These are phyloP conservation scores for Ectemnius lituratus DNA, from an alignment of 2,888 invertebrate genomes.

Conservation along the genomic window DNA sequence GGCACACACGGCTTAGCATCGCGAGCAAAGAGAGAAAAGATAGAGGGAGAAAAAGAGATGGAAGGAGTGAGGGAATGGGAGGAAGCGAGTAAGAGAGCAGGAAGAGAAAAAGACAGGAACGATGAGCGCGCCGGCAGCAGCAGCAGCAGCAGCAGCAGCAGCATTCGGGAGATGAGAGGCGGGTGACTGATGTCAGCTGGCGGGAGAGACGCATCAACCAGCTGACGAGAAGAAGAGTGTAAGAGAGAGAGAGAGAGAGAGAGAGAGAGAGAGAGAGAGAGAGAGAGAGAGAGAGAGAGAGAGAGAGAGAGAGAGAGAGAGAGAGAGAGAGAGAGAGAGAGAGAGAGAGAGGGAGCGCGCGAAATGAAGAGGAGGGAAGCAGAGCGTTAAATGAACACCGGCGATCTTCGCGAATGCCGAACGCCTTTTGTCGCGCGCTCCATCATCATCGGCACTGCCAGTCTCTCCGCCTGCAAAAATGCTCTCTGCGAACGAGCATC, in stretches of 20 bases:
- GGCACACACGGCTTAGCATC: neutral
- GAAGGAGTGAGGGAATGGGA: neutral
- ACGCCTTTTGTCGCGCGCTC: constrained; percentile 6
- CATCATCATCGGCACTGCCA: neutral
- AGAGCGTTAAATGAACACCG: constrained; percentile 5
- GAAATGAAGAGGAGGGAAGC: neutral
- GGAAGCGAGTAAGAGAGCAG: neutral
- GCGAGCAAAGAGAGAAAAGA: constrained; percentile 1
- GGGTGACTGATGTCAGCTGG: constrained; percentile 10
- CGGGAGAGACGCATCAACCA: neutral
- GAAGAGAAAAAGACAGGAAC: constrained; percentile 10
- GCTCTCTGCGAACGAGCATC: neutral
- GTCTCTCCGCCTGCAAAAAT: neutral
- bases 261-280: neutral
- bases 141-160: constrained; percentile 15
- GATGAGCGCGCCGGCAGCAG: neutral
- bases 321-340: neutral
- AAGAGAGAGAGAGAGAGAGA: neutral
- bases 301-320: neutral
- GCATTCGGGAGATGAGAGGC: constrained; percentile 4
- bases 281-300: neutral
- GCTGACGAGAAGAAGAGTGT: neutral
- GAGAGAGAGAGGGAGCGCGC: neutral
- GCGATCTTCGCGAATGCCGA: neutral
- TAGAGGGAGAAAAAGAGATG: neutral